Evolutionary conservation across 2,797 vertebrate species (phyloP), one percentile per base, ranked within the genome.

Genomic region (Lophius americanus): DNA sequence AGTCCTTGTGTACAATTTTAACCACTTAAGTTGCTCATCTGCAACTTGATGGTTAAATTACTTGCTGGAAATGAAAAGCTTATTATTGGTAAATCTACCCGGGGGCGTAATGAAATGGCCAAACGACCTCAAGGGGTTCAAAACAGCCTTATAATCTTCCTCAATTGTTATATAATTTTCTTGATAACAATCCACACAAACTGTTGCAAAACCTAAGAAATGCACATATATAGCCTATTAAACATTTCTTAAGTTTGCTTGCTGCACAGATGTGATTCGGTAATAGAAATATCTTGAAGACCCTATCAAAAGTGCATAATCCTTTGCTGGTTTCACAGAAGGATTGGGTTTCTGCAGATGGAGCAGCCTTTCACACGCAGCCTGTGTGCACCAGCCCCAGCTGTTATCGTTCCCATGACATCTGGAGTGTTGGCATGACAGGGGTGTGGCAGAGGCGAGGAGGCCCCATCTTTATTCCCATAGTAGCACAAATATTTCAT

Each of bases 221-320:
- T 43, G 54, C n/a, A 63, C 33, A 48, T 47, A 33, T 49, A 33
- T 44, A 32, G 52, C 23, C 23, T 23, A 23, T 23, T 70, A 77
- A 82, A 85, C 64, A 67, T 50, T 64, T 43, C 12, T 36, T 14
- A 8, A 41, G 51, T 70, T 53, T 60, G 76, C 50, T 68, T 14
- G 61, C 57, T 46, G 50, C 81, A 68, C 87, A 89, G 83, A 89
- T 91, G 84, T 88, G 83, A 79, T 84, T 76, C 59, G 65, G 82
- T 87, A 86, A 93, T 92, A 92, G 89, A 93, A 92, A 88, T 85
- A 89, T 94, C 89, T 91, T 64, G 73, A 89, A 81, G 84, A 91
- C 88, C 91, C 92, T 92, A 93, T 94, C 92, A 94, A 93, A 93
- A 90, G 89, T 88, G 78, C 35, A 63, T 93, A 93, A 94, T 93